Percentiles rank a stretch among this genome's conserved stretches.
These are phyloP conservation scores for Lamellibrachia columna DNA, from an alignment of 2,888 invertebrate genomes.

Conservation along the genomic window DNA sequence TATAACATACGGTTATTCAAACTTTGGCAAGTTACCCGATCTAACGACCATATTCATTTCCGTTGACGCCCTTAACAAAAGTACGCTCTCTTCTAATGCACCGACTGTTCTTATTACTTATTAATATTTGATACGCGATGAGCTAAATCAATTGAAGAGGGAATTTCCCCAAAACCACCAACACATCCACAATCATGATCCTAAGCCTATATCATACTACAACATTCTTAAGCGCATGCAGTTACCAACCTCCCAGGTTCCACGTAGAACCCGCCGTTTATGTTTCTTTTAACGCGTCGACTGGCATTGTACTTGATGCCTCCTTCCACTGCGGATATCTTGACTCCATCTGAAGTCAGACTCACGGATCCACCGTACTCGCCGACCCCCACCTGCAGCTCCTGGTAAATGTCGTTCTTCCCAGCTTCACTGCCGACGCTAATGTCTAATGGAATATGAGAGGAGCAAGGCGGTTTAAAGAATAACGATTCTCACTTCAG, in stretches of 20 bases:
- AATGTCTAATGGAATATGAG: neutral
- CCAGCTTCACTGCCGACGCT: neutral
- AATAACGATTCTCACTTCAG: neutral
- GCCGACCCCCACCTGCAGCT: neutral
- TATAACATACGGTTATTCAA: too few species aligned
- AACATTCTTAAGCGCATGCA: neutral
- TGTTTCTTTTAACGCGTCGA: neutral
- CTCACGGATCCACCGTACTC: neutral
- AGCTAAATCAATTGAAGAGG: too few species aligned
- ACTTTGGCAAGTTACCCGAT: too few species aligned
- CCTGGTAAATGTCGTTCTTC: neutral
- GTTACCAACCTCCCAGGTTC: neutral
- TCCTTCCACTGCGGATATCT: neutral
- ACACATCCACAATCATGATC: neutral
- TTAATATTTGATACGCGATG: too few species aligned
- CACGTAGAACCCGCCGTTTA: neutral
- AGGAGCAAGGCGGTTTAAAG: neutral
- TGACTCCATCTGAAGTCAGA: neutral
- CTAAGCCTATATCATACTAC: neutral
- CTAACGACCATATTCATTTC: too few species aligned
- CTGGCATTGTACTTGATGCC: neutral
- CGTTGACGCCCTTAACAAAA: too few species aligned
- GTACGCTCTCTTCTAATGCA: too few species aligned
- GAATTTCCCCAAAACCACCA: too few species aligned
- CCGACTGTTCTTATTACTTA: too few species aligned